These are phyloP conservation scores for Ibycter americanus DNA, from an alignment of 2,797 vertebrate genomes.

Conservation along the genomic window DNA sequence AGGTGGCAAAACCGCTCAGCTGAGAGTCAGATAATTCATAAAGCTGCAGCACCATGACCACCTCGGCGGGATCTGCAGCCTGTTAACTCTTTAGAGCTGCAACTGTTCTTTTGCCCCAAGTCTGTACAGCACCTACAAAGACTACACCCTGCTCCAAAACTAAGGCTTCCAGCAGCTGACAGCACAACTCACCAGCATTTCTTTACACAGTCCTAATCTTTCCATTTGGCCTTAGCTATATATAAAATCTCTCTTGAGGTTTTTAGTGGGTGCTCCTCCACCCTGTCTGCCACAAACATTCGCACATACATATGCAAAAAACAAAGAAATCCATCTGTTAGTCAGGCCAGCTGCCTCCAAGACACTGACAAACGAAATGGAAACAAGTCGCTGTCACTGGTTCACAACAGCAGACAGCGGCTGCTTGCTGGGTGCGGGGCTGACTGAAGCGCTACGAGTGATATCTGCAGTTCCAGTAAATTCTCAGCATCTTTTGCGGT, in stretches of 20 bases:
- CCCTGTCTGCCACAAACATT: neutral
- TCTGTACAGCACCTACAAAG: neutral
- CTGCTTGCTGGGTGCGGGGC: accelerated
- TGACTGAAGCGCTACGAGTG: accelerated
- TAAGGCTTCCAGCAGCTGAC: neutral
- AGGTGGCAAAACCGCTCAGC: neutral
- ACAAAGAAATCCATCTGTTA: neutral
- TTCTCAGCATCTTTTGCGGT: neutral
- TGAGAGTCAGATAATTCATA: neutral
- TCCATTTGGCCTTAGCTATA: neutral
- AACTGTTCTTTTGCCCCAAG: accelerated
- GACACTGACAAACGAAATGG: neutral
- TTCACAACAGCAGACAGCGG: neutral
- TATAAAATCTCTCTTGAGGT: neutral
- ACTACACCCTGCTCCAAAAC: neutral
- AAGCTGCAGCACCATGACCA: neutral
- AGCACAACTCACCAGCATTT: neutral
- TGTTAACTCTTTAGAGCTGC: neutral
- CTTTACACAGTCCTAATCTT: accelerated
- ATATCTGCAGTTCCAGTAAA: accelerated
- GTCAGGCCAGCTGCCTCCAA: neutral
- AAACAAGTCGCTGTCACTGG: neutral
- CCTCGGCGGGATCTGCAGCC: neutral
- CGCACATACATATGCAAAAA: neutral
- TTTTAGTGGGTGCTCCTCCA: accelerated